Percentiles rank a stretch among this genome's conserved stretches.
Evolutionary conservation across 2,888 invertebrate species (phyloP).

Genomic region (Coronaproctus castanopsis): DNA sequence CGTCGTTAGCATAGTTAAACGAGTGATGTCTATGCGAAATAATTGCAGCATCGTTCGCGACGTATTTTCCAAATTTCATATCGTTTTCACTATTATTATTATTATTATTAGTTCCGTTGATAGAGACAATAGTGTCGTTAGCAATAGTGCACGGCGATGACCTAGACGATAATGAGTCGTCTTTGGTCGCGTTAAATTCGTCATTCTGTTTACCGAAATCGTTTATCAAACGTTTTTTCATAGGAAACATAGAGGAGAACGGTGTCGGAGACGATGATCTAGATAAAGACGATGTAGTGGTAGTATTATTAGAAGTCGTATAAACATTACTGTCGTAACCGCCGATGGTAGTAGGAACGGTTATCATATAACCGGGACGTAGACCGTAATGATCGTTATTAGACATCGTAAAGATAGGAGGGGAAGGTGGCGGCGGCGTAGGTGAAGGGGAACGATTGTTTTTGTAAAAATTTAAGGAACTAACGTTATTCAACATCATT

Average conservation of each 20-base stretch:
- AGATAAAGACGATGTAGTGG: slow-evolving; percentile 6
- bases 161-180: background rate
- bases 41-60: too few relatives aligned
- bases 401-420: too few relatives aligned
- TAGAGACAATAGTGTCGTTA: slow-evolving; percentile 13
- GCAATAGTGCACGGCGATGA: slow-evolving; percentile 14
- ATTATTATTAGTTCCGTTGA: background rate
- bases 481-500: slow-evolving; percentile 7
- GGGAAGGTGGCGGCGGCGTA: too few relatives aligned
- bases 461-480: background rate
- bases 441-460: background rate
- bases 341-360: background rate
- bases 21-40: background rate
- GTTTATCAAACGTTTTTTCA: slow-evolving; percentile 41
- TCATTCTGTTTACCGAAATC: slow-evolving; percentile 28
- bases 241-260: slow-evolving; percentile 26
- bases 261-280: background rate
- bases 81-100: background rate
- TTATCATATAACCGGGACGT: too few relatives aligned
- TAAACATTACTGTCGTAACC: background rate
- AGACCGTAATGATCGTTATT: too few relatives aligned
- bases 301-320: slow-evolving; percentile 6
- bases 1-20: too few relatives aligned
- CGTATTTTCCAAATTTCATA: too few relatives aligned
- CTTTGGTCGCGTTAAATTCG: background rate